Evolutionary conservation across 2,113 vertebrate genomes (phyloP), one percentile per base, ranked within the genome.

Genomic region (Cebidichthys violaceus): DNA sequence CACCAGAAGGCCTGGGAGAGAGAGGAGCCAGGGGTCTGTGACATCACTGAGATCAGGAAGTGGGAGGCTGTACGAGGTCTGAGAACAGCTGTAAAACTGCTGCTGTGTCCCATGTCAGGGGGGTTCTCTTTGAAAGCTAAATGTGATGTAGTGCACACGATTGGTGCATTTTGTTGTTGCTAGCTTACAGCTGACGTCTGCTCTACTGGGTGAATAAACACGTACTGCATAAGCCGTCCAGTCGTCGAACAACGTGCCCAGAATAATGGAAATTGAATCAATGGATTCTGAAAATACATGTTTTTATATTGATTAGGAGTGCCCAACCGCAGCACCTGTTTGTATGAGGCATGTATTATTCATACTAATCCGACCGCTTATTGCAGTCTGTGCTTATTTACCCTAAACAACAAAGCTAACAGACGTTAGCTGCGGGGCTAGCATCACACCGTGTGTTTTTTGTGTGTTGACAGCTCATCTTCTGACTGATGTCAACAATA

Each of bases 11-110:
- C 72, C 62, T 57, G n/a, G 61, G 55, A 15, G 52, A 54, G 39
- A 67, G 41, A 50, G 65, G 41, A 65, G 78, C 70, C 39, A 59
- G 47, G n/a, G 43, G 33, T 70, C 72, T 54, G 43, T 79, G 74
- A 77, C 79, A 72, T 81, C 75, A 43, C 39, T 47, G 81, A 60
- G 39, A 82, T 74, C 64, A 72, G 75, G 50, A 76, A 55, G 11
- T 50, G 60, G 55, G 64, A 61, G 54, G 18, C 0, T 72, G 14
- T 24, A 29, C 8, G 5, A 59, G 55, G 47, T 78, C 64, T 73
- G 70, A 33, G 33, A 33, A 33, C 33, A 33, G 33, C 62, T 67
- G 55, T 24, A 24, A 29, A 57, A 61, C 20, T 45, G 45, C 55
- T 61, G 65, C 39, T 45, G 35, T 64, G 52, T 60, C 69, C 41